A percentile compares a stretch with the other conserved stretches of the same genome.
Conservation (phyloP, 1,140 invertebrate species). For the Dreissena rostriformis region DNA sequence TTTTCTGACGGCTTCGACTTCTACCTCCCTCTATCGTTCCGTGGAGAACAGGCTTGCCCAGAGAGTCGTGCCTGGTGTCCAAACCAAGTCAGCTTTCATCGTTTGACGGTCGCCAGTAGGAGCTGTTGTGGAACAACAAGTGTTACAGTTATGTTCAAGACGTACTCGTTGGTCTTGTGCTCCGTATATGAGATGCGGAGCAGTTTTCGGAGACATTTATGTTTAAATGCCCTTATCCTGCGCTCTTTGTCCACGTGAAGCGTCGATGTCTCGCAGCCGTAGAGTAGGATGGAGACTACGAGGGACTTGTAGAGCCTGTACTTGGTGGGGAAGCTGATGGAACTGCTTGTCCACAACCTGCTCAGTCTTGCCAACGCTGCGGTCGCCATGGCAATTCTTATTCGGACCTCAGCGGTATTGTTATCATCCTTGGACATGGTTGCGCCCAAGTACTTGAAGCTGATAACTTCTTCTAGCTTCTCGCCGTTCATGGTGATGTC, state of each 20-base stretch:
- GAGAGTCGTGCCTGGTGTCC: no score
- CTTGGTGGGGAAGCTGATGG: slow-evolving; percentile 14
- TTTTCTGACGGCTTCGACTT: no score
- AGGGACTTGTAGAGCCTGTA: slow-evolving; percentile 20
- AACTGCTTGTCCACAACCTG: slow-evolving; percentile 28
- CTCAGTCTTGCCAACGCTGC: slow-evolving; percentile 27
- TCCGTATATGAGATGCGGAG: no score
- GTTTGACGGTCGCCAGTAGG: no score
- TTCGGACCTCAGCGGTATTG: slow-evolving; percentile 41
- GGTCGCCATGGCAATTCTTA: slow-evolving; percentile 23
- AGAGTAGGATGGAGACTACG: slow-evolving; percentile 15
- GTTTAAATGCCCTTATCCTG: slow-evolving; percentile 3
- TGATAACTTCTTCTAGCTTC: no score
- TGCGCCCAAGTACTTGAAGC: slow-evolving; percentile 7
- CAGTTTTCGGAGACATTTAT: slow-evolving; percentile 3
- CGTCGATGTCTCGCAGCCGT: slow-evolving; percentile 14
- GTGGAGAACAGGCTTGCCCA: no score
- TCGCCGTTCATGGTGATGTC: no score
- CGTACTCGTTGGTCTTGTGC: no score
- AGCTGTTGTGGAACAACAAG: no score
- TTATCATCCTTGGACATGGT: slow-evolving; percentile 38
- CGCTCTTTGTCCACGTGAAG: slow-evolving; percentile 21
- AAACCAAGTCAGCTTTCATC: no score
- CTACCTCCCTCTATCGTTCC: no score
- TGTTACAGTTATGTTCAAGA: no score